Evolutionary conservation across 1,140 invertebrate genomes (phyloP), one percentile per base, ranked within the genome.

Genomic region (Hypothenemus hampei): DNA sequence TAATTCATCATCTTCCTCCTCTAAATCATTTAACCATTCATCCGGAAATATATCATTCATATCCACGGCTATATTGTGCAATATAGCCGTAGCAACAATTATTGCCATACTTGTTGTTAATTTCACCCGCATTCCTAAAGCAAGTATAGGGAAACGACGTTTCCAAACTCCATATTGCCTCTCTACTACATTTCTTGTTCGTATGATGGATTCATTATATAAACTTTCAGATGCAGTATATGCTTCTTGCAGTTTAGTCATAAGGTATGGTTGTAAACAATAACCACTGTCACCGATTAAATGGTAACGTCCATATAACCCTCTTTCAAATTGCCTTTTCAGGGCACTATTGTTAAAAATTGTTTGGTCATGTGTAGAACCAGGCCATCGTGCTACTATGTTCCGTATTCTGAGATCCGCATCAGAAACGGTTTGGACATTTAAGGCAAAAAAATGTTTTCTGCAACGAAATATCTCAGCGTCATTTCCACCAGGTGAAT

Each of bases 161-260:
- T 68, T 69, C 63, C 57, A 71, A 11, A 66, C 39, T 0, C 67
- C 70, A 60, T 64, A 71, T 4, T 11, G 13, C 16, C 69, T 35
- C 56, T 72, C 71, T 49, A 73, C 58, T 5, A 26, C 10, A 57
- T 68, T 72, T 39, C 68, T 24, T 21, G 70, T 70, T 22, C 59
- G 49, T 6, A 65, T 68, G 40, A 70, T 66, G 13, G 67, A 45
- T 23, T 62, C 59, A 47, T 70, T 70, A 36, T 68, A 72, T 26
- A 57, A 33, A 3, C 52, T 6, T 5, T 36, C 35, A 7, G 15
- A 36, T n/a, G 6, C 5, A 5, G 15, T 36, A 36, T n/a, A 8
- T 15, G 35, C 15, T 16, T 36, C 13, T 5, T 16, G 4, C 15
- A 36, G 5, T 7, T 6, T 5, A 8, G 35, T 36, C 15, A 36